Conservation (phyloP, 2,113 vertebrate genomes). For the Cryptoleucopteryx plumbea region DNA sequence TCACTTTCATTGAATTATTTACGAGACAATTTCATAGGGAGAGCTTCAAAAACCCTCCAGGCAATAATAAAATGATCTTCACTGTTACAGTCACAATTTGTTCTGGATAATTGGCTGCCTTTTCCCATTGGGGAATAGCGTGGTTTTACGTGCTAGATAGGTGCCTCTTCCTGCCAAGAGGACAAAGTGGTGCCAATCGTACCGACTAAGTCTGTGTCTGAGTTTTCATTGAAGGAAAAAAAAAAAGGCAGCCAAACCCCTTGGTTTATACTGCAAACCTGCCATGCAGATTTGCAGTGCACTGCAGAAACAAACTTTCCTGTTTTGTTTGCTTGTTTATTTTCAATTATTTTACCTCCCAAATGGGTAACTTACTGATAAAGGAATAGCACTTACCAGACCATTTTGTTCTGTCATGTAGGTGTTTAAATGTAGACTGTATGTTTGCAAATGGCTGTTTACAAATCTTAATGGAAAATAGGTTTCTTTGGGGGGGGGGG, state of each 20-base stretch:
- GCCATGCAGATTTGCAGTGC: background rate
- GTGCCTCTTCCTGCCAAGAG: background rate
- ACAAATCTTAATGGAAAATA: background rate
- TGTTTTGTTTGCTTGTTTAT: background rate
- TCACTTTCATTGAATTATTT: constrained; percentile 72
- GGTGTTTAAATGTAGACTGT: background rate
- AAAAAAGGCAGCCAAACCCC: too few relatives aligned
- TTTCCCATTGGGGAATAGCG: background rate
- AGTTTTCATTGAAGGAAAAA: background rate
- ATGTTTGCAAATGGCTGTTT: background rate
- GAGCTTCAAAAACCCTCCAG: constrained; percentile 67
- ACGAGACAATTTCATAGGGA: constrained; percentile 67
- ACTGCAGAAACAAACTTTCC: background rate
- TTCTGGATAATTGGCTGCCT: constrained; percentile 58
- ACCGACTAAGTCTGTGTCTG: background rate
- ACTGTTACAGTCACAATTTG: constrained; percentile 66
- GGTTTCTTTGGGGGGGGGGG: too few relatives aligned
- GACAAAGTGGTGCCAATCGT: background rate
- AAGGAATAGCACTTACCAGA: background rate
- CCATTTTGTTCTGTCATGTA: rapidly evolving
- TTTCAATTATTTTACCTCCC: background rate
- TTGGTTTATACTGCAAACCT: background rate
- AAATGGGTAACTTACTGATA: background rate
- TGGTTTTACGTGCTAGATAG: background rate
- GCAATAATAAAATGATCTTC: constrained; percentile 70